phyloP scores from a whole-genome alignment of 2,888 invertebrate species.

The Geophilus truncorum region DNA sequence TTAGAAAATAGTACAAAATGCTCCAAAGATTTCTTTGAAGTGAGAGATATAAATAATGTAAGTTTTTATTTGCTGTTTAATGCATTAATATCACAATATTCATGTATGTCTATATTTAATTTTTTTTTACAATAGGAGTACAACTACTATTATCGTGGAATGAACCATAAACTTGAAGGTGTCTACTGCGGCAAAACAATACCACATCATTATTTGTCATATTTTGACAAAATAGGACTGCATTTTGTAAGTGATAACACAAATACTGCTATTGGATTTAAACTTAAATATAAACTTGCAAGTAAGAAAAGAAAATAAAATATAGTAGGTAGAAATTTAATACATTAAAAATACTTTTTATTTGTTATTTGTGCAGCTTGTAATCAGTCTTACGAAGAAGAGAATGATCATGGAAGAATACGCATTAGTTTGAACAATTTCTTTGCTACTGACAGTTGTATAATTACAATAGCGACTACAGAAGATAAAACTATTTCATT shows the following conservation, averaged over 20 bases:
- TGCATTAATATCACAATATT: too few relatives aligned
- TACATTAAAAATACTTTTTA: background rate
- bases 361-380: too few relatives aligned
- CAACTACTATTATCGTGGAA: background rate
- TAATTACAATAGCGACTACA: background rate
- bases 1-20: constrained; percentile 9
- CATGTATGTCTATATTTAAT: too few relatives aligned
- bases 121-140: too few relatives aligned
- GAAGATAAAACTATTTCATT: background rate
- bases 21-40: background rate
- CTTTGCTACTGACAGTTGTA: background rate
- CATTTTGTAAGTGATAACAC: background rate
- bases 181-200: background rate
- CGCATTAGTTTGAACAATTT: background rate
- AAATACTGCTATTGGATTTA: background rate
- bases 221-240: background rate
- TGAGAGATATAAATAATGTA: background rate
- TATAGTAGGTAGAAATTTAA: background rate
- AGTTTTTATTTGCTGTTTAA: too few relatives aligned
- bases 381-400: background rate
- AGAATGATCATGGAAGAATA: background rate
- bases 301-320: background rate
- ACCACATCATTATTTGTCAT: background rate
- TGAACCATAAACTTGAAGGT: background rate
- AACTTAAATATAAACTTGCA: background rate